Base-by-base conservation (phyloP, 2,888 invertebrate genomes). In the Gastracanthus pulcherrimus region DNA sequence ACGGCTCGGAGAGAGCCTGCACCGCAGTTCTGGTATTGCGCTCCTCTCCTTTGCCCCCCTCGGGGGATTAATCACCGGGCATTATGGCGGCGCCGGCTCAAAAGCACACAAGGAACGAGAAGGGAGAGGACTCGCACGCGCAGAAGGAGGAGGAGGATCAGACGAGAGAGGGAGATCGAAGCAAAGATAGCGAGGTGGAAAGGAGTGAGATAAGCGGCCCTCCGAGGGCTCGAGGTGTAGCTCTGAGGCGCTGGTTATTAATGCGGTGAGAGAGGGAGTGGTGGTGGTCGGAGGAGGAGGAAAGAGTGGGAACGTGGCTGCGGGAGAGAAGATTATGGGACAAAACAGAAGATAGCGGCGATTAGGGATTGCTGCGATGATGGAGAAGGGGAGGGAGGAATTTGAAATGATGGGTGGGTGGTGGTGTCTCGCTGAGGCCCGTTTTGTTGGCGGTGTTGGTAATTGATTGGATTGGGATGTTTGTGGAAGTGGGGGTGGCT, bases 31-130 rank as follows among this genome's bases (percentile, higher is more conserved):
- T 84, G 85, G 83, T 82, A 82, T 84, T 81, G 81, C 82, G 19
- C 58, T 69, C 62, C 38, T 19, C 26, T 64, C 23, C 41, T 45
- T 83, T 83, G 86, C 83, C 86, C n/a, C 86, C 86, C 89, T 87
- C 86, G 84, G 85, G 88, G 89, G 90, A 90, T 90, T 89, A 90
- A 90, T 90, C 89, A 89, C 89, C 86, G 86, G 86, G 88, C 88
- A 89, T 89, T 90, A 89, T 88, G 86, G 88, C 87, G 86, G 85
- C 86, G 86, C 85, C 84, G 86, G 85, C 86, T 89, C 89, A 89
- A 89, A 90, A 88, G 89, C 88, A 85, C 69, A 85, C 86, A 85
- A 86, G 86, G 85, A 85, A 84, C 79, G 84, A 82, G 70, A 31
- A 55, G 77, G 80, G 77, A 81, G 38, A 71, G 83, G 29, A 31